phyloP scores from a whole-genome alignment of 1,140 invertebrate species.

The Trachymyrmex septentrionalis region DNA sequence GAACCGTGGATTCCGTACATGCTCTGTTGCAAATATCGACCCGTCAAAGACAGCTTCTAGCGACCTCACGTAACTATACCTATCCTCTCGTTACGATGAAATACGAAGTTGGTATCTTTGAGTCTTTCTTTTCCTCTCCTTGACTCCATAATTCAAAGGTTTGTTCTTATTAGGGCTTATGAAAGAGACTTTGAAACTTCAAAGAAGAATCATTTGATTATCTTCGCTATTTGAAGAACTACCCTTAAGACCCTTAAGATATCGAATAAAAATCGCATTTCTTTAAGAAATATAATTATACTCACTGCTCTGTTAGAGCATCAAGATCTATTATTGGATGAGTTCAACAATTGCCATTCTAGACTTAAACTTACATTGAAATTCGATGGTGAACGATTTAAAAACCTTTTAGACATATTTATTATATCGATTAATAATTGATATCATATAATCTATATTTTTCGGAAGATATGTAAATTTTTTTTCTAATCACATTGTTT shows the following conservation, averaged over 20 bases:
- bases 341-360: no score
- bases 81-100: constrained; percentile 27
- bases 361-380: no score
- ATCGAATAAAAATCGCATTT: constrained; percentile 13
- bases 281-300: background rate
- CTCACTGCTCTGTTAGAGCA: no score
- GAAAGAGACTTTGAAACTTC: constrained; percentile 24
- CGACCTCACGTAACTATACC: constrained; percentile 56
- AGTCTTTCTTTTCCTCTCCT: background rate
- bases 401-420: no score
- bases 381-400: no score
- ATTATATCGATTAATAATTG: no score
- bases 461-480: no score
- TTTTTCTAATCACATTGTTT: no score
- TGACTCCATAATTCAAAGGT: constrained; percentile 45
- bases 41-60: constrained; percentile 73
- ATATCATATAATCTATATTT: no score
- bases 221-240: background rate
- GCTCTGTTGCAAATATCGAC: constrained; percentile 74
- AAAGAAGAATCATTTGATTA: constrained; percentile 36
- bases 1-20: constrained; percentile 60
- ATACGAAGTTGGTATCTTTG: constrained; percentile 48
- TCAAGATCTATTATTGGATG: no score
- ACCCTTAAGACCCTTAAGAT: background rate
- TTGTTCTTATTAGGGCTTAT: constrained; percentile 27